Base-by-base conservation (phyloP, 53 echinoderm and acorn worm species). In the Arbacia lixula region DNA sequence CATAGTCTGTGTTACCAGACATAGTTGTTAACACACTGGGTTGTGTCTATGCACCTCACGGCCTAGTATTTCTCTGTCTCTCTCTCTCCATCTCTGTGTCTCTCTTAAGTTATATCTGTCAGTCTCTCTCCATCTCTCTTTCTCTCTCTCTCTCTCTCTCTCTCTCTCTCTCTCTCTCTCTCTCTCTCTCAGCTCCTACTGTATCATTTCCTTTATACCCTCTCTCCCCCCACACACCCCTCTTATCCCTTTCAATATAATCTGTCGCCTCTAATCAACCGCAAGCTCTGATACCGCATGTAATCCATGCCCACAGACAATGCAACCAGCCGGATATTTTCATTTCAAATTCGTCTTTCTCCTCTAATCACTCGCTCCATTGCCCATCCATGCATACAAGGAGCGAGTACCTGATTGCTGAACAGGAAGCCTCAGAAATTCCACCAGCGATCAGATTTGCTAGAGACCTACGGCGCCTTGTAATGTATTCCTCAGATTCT, bases 341-440 rank as follows among this genome's bases (percentile, higher is more conserved):
- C 37, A 36, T 66, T 66, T 66, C 63, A 37, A 41, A 69, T 69
- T 69, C 42, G 25, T 5, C 40, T 42, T 42, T 69, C 69, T 41
- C 12, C 1, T 14, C 69, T 69, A 69, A 69, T 69, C 69, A 69
- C 29, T 69, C 21, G 42, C 66, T 66, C 21, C 69, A 69, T 43
- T 69, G 42, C 10, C 41, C 69, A 69, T 27, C 27, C 2, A 66
- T 5, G 66, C 11, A 66, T 36, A 66, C 69, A 69, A 35, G 27
- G 41, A 69, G 5, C 1, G 3, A n/a, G n/a, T n/a, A n/a, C n/a
- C n/a, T n/a, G n/a, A n/a, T n/a, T n/a, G n/a, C n/a, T n/a, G n/a
- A n/a, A n/a, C n/a, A n/a, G n/a, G n/a, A n/a, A n/a, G n/a, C n/a
- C n/a, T n/a, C n/a, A n/a, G n/a, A n/a, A n/a, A n/a, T n/a, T n/a